Percentiles rank a stretch among this genome's conserved stretches.
phyloP scores from a whole-genome alignment of 2,888 invertebrate genomes.

The Chymomyza caudatula region DNA sequence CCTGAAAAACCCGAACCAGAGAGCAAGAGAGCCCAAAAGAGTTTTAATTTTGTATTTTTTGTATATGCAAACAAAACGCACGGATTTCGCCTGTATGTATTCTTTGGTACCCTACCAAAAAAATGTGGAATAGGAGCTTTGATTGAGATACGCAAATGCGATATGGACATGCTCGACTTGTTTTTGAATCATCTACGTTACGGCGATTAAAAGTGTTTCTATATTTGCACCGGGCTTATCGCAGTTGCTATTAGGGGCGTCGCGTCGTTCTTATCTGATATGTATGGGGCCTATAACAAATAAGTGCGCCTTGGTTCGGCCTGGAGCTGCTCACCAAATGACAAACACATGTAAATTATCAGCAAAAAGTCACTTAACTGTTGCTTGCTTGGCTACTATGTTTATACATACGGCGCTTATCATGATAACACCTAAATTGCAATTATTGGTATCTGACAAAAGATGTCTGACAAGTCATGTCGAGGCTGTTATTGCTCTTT shows the following conservation, averaged over 20 bases:
- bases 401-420: not conserved
- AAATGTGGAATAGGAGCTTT: not conserved
- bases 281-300: slow-evolving; percentile 1
- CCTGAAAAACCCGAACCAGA: slow-evolving; percentile 7
- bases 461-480: too few relatives aligned
- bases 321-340: slow-evolving; percentile 3
- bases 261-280: not conserved
- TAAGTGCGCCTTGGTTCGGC: slow-evolving; percentile 1
- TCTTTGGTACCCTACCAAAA: not conserved
- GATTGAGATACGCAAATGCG: not conserved
- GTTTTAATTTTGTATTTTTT: too few relatives aligned
- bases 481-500: too few relatives aligned
- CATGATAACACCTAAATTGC: not conserved
- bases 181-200: not conserved
- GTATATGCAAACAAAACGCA: not conserved
- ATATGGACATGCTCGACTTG: not conserved
- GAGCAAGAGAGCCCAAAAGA: slow-evolving; percentile 21
- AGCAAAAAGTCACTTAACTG: not conserved
- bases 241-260: not conserved
- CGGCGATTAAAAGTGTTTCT: not conserved
- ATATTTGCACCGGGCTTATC: not conserved
- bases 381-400: not conserved
- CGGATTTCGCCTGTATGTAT: not conserved
- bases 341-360: not conserved
- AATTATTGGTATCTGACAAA: too few relatives aligned